Percentiles rank a stretch among this genome's conserved stretches.
These are phyloP conservation scores for Herminia tarsipennalis DNA, from an alignment of 2,888 invertebrate species.

Conservation along the genomic window DNA sequence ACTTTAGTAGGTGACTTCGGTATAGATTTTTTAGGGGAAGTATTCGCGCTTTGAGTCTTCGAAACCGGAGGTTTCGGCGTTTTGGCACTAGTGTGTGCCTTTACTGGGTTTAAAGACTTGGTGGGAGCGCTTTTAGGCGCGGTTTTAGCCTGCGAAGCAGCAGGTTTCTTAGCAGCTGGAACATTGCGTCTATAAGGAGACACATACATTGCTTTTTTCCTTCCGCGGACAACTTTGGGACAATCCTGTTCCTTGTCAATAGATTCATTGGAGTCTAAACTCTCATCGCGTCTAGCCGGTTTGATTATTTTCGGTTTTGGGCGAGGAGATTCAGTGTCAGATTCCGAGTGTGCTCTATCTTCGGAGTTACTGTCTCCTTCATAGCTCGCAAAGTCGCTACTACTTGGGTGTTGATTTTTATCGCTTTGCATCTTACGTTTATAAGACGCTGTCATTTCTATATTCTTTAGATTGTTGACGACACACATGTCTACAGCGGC, in stretches of 20 bases:
- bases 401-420: slow-evolving; percentile 63
- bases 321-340: slow-evolving; percentile 68
- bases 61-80: slow-evolving; percentile 52
- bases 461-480: slow-evolving; percentile 78
- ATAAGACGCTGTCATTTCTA: slow-evolving; percentile 75
- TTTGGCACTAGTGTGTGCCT: slow-evolving; percentile 68
- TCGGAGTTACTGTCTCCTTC: slow-evolving; percentile 87
- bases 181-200: slow-evolving; percentile 82
- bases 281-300: slow-evolving; percentile 75
- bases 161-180: slow-evolving; percentile 65
- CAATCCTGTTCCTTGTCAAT: slow-evolving; percentile 70
- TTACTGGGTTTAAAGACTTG: slow-evolving; percentile 47
- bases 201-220: slow-evolving; percentile 89
- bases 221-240: slow-evolving; percentile 87
- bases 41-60: slow-evolving; percentile 58
- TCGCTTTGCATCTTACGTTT: slow-evolving; percentile 51
- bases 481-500: slow-evolving; percentile 77
- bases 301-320: slow-evolving; percentile 87
- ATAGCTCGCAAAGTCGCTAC: slow-evolving; percentile 78
- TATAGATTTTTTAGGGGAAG: slow-evolving; percentile 71
- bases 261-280: slow-evolving; percentile 77
- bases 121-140: slow-evolving; percentile 52
- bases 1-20: slow-evolving; percentile 65
- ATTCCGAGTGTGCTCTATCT: slow-evolving; percentile 80
- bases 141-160: slow-evolving; percentile 42